Evolutionary conservation across 1,140 invertebrate species (phyloP).

Genomic region (Polyergus mexicanus): DNA sequence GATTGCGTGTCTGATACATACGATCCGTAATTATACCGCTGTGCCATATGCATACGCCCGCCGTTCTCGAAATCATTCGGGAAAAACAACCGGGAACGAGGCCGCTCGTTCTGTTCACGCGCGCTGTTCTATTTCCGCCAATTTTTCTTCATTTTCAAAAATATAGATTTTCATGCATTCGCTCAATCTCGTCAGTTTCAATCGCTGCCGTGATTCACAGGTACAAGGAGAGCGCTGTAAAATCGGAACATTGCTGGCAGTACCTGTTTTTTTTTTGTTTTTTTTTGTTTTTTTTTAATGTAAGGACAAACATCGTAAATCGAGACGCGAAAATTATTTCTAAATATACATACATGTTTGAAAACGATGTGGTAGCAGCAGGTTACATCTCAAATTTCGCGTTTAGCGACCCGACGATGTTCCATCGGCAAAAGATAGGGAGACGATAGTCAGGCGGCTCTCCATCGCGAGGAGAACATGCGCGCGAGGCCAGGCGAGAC

Average conservation of each 20-base stretch:
- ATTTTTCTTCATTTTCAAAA: neutral
- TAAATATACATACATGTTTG: too few species aligned
- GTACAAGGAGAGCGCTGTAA: neutral
- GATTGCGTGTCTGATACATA: slow-evolving; percentile 86
- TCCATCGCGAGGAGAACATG: slow-evolving; percentile 29
- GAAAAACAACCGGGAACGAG: slow-evolving; percentile 35
- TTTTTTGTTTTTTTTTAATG: too few species aligned
- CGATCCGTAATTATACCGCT: slow-evolving; percentile 83
- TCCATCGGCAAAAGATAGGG: neutral
- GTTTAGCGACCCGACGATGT: neutral
- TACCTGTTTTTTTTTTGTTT: neutral
- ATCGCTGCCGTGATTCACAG: slow-evolving; percentile 9
- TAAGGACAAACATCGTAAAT: neutral
- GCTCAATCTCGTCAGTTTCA: slow-evolving; percentile 5
- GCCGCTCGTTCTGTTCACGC: slow-evolving; percentile 33
- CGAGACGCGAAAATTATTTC: too few species aligned
- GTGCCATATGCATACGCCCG: slow-evolving; percentile 68
- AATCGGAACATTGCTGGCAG: neutral
- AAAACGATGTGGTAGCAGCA: neutral
- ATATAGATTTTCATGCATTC: neutral
- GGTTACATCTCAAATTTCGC: neutral
- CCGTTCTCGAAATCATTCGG: slow-evolving; percentile 62
- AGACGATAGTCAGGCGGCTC: slow-evolving; percentile 13
- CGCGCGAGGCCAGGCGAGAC: slow-evolving; percentile 23
- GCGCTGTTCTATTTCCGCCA: neutral